Percentiles rank a stretch among this genome's conserved stretches.
Conservation (phyloP, 2,888 invertebrate genomes). For the Rhagonycha fulva region DNA sequence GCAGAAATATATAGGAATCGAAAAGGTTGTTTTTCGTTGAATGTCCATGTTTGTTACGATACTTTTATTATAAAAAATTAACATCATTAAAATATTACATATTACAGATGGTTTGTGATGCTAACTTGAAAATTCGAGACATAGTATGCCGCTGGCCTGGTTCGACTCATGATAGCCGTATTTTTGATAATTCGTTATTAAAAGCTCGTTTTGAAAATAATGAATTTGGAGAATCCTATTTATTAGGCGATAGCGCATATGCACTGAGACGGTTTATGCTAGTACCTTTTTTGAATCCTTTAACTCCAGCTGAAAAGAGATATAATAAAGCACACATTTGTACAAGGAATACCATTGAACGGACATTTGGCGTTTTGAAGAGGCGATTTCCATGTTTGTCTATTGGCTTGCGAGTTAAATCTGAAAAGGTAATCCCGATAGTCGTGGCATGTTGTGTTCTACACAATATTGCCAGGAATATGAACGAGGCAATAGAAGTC, state of each 20-base stretch:
- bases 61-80: too few species aligned
- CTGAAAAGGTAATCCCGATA: too few species aligned
- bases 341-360: not conserved
- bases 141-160: slow-evolving; percentile 2
- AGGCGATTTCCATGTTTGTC: not conserved
- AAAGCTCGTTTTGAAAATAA: not conserved
- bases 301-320: not conserved
- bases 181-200: not conserved
- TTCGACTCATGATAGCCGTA: not conserved
- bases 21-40: too few species aligned
- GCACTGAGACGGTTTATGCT: not conserved
- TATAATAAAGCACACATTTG: not conserved
- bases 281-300: not conserved
- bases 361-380: not conserved
- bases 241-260: not conserved
- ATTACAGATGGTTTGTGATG: not conserved
- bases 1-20: too few species aligned
- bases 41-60: too few species aligned
- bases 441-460: too few species aligned
- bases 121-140: not conserved
- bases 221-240: not conserved
- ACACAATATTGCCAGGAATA: too few species aligned
- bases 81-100: too few species aligned
- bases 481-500: too few species aligned
- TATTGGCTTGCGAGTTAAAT: not conserved